These are phyloP conservation scores for Stenoptilia bipunctidactyla DNA, from an alignment of 2,888 invertebrate genomes.

Conservation along the genomic window DNA sequence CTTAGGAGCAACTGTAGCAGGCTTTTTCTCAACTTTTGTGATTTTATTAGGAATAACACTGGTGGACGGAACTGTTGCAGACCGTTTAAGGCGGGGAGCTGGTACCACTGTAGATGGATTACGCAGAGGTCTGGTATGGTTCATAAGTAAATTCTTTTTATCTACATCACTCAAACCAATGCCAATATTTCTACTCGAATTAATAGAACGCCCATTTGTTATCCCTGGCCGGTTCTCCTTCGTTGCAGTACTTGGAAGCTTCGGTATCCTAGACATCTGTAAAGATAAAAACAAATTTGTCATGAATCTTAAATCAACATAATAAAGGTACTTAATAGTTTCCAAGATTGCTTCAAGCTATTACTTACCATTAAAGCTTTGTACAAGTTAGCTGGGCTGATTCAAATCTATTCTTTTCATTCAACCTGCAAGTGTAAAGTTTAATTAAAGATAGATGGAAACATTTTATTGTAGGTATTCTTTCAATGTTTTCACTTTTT, in stretches of 20 bases:
- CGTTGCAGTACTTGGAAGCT: slow-evolving; percentile 33
- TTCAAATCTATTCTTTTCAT: too few species aligned
- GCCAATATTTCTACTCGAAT: slow-evolving; percentile 31
- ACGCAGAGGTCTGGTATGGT: slow-evolving; percentile 48
- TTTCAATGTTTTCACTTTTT: too few species aligned
- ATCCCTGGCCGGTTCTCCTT: slow-evolving; percentile 53
- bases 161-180: slow-evolving; percentile 49
- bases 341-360: too few species aligned
- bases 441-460: too few species aligned
- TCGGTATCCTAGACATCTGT: slow-evolving; percentile 63
- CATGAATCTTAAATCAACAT: too few species aligned
- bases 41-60: slow-evolving; percentile 36
- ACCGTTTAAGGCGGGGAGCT: not conserved
- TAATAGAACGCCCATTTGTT: slow-evolving; percentile 21
- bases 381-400: too few species aligned
- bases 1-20: slow-evolving; percentile 56
- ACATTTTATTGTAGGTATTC: too few species aligned
- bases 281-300: slow-evolving; percentile 16
- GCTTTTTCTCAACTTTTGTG: slow-evolving; percentile 47
- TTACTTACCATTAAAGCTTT: too few species aligned
- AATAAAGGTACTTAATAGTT: too few species aligned
- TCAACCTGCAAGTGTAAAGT: too few species aligned
- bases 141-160: slow-evolving; percentile 45
- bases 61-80: slow-evolving; percentile 9
- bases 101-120: slow-evolving; percentile 12